phyloP scores from a whole-genome alignment of 30 jellyfish, hydroid and myxozoan species.

The Turritopsis rubra region DNA sequence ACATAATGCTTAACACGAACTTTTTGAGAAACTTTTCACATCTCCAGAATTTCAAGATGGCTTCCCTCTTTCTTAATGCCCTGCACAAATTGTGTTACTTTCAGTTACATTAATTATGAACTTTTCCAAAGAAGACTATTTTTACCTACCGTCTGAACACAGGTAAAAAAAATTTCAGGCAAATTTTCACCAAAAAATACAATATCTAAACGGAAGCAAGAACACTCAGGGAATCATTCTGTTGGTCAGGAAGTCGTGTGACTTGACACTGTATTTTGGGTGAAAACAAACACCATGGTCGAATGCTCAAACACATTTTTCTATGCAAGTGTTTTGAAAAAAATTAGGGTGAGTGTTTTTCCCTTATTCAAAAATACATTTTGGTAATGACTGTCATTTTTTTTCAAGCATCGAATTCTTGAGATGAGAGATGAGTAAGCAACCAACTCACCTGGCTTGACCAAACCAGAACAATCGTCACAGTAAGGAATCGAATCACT shows the following conservation, averaged over 20 bases:
- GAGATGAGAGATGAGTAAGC: too few relatives aligned
- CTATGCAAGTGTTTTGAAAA: too few relatives aligned
- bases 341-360: too few relatives aligned
- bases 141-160: neutral
- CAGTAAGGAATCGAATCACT: constrained; percentile 55
- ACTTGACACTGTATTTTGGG: too few relatives aligned
- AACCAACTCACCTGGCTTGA: constrained; percentile 69
- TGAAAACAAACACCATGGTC: too few relatives aligned
- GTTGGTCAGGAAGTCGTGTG: too few relatives aligned
- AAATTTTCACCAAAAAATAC: constrained; percentile 87
- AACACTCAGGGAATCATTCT: neutral
- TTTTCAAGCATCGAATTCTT: too few relatives aligned
- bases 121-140: neutral
- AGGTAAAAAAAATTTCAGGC: constrained; percentile 47
- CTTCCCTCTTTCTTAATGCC: neutral
- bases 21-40: neutral
- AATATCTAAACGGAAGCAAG: constrained; percentile 38
- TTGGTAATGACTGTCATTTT: too few relatives aligned
- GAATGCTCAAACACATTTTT: too few relatives aligned
- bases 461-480: constrained; percentile 53
- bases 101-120: too few relatives aligned
- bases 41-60: neutral
- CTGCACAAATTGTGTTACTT: neutral
- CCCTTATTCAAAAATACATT: too few relatives aligned
- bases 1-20: too few relatives aligned